Base-by-base conservation (phyloP, 2,888 invertebrate genomes). In the Eupithecia inturbata region DNA sequence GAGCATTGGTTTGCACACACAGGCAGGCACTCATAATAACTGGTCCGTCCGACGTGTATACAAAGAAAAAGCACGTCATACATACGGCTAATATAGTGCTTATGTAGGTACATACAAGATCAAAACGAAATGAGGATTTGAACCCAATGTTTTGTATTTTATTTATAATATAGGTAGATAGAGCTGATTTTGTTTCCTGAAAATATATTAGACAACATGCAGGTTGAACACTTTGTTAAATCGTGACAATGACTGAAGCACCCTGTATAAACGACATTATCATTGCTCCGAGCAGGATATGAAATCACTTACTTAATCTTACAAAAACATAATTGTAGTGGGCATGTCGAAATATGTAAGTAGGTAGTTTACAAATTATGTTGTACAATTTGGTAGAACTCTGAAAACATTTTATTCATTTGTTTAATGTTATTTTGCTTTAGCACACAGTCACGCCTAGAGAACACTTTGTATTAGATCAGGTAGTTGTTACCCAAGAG, bases 401-500 rank as follows among this genome's bases (percentile, higher is more conserved):
- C 41, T 4, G 16, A 45, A n/a, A n/a, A n/a, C n/a, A n/a, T 9
- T 53, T n/a, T n/a, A 22, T 22, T 10, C 22, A 53, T 53, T 53
- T n/a, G 22, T 10, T n/a, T 49, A n/a, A n/a, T 49, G 49, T 49
- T 3, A 9, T 49, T 6, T n/a, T n/a, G n/a, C n/a, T 45, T 6
- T 45, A n/a, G 60, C 14, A 31, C 62, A 19, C 19, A 28, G 28
- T 19, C 62, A 31, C 1, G 28, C 6, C 9, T 62, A 16, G 19
- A 31, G 26, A 62, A 31, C 16, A 31, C 19, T 62, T 62, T 62
- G 62, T 62, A 16, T 31, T 62, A 9, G 62, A 16, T 19, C 62
- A 62, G 62, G 62, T 62, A 62, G 62, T 62, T 62, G 19, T 62
- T 62, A 31, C 62, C 31, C 62, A 57, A 57, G 57, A 57, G 26